phyloP scores from a whole-genome alignment of 2,113 vertebrate genomes.

The Coptodon bakossiorum region DNA sequence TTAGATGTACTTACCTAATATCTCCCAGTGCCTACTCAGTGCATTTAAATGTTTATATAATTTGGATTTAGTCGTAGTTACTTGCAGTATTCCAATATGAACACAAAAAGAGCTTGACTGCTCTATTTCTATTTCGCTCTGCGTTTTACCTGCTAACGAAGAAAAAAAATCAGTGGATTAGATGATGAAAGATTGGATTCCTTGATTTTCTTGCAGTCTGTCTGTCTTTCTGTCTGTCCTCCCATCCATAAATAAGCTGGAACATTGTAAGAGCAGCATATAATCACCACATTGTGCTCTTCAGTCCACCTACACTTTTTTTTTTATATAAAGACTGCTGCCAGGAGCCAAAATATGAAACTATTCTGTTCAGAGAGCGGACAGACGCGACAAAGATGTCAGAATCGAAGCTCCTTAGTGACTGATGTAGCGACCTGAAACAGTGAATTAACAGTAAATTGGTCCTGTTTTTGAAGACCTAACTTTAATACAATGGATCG shows the following conservation, averaged over 20 bases:
- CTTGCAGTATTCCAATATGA: not conserved
- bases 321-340: not conserved
- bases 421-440: not conserved
- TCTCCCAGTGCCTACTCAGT: not conserved
- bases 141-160: not conserved
- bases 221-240: not conserved
- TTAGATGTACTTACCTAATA: constrained; percentile 1
- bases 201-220: not conserved
- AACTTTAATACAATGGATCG: constrained; percentile 1
- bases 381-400: not conserved
- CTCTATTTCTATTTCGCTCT: not conserved
- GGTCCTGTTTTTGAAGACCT: not conserved
- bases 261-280: not conserved
- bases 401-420: not conserved
- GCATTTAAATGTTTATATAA: not conserved
- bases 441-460: constrained; percentile 8
- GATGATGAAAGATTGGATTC: not conserved
- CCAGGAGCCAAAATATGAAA: not conserved
- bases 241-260: not conserved
- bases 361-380: not conserved
- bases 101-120: not conserved
- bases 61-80: not conserved
- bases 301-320: not conserved
- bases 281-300: not conserved
- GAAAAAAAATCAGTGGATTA: not conserved